phyloP scores from a whole-genome alignment of 1,140 invertebrate genomes.

The Akabosia matsudoensis region DNA sequence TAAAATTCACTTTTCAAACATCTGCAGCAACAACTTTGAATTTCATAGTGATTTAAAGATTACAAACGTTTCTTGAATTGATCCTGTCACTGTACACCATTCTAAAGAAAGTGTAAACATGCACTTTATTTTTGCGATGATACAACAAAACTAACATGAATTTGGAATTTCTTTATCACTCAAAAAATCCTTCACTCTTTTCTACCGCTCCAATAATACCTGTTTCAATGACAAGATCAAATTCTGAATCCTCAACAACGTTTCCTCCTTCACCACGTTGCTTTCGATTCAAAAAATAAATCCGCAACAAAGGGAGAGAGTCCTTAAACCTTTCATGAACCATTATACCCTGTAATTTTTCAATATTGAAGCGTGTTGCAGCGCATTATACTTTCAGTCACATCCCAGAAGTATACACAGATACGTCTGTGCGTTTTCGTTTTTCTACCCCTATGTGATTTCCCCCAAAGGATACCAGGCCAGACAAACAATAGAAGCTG shows the following conservation, averaged over 20 bases:
- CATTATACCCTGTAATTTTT: background rate
- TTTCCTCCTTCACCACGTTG: background rate
- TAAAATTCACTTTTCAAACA: too few relatives aligned
- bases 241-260: background rate
- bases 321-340: background rate
- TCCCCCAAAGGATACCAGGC: too few relatives aligned
- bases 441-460: too few relatives aligned
- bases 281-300: background rate
- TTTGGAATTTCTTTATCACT: background rate
- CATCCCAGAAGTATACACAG: too few relatives aligned
- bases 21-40: too few relatives aligned
- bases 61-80: background rate
- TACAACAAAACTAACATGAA: background rate
- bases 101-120: too few relatives aligned
- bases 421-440: too few relatives aligned
- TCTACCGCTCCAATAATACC: background rate
- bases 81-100: too few relatives aligned
- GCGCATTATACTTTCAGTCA: background rate
- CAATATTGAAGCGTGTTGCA: background rate
- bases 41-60: too few relatives aligned
- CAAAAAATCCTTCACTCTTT: background rate
- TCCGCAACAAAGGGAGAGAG: background rate
- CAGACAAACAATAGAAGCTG: conserved; percentile 7
- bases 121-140: background rate
- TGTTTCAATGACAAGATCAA: background rate